Base-by-base conservation (phyloP, 2,888 invertebrate genomes). In the Hyposoter didymator region DNA sequence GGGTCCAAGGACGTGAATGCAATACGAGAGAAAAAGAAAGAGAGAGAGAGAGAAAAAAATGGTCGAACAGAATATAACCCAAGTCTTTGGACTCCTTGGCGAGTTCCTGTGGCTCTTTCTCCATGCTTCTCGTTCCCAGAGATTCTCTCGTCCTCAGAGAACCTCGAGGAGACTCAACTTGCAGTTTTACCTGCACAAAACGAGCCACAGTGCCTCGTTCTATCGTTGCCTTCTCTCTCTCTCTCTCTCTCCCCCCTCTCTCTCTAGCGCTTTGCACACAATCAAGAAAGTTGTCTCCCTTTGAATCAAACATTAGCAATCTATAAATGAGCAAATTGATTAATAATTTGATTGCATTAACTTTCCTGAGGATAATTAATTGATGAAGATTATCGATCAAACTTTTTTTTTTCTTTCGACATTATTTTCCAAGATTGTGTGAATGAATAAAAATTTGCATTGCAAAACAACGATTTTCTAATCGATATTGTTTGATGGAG, bases 1-100 rank as follows among this genome's bases (percentile, higher is more conserved):
- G 88, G 87, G 82, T 87, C 87, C 88, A 88, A 88, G 88, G 88
- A 84, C 88, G 84, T 73, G 78, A 82, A 86, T 86, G 76, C 80
- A 82, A 73, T 35, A 69, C 81, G 62, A 72, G 70, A 64, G 52
- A 78, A 62, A 74, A 69, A 39, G 80, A 82, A 52, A 59, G 76
- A 82, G 59, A 74, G 55, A 82, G 59, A 59, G 59, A 84, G 35
- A 84, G 70, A 19, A 72, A 43, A 80, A 43, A 49, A 76, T 45
- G 82, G 12, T 55, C 49, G 64, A 70, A 47, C 76, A 82, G 87
- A 85, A 78, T 69, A 85, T 72, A 52, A 83, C 76, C 19, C 78
- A 12, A 49, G 78, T 70, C 81, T 84, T 72, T 52, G 66, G 84
- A 84, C 76, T 76, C 72, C 69, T 75, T 74, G 84, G 84, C 79